Base-by-base conservation (phyloP, 2,113 vertebrate genomes). In the Chlamydotis undulata region DNA sequence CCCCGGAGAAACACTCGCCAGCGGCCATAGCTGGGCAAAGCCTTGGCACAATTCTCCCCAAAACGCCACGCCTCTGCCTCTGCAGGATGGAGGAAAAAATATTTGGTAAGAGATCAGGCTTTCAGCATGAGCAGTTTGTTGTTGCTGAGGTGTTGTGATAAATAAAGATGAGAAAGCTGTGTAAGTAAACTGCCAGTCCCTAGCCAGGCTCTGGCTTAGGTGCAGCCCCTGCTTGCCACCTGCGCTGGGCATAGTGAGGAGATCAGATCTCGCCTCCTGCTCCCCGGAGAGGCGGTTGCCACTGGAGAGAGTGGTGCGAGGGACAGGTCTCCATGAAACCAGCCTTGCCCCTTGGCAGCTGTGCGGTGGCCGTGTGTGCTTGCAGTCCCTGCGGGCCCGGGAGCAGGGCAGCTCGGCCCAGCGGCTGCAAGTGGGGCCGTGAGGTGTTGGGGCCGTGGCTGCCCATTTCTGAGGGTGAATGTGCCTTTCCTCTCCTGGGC, bases 221-320 rank as follows among this genome's bases (percentile, higher is more conserved):
- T 43, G 67, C 15, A 24, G 22, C 14, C n/a, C 22, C 52, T 1
- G 4, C 49, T 73, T 4, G 1, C 24, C 25, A 45, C 37, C 70
- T 3, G 0, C 1, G 3, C 31, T 1, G 5, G 39, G 31, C 1
- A 0, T n/a, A 59, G 50, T 1, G 35, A 50, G 11, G 63, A 45
- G 61, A 16, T 19, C 23, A 56, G 28, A 12, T 39, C 55, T 80
- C 28, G 7, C 18, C 45, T 57, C 37, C 43, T 25, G 22, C 9
- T 14, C 23, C 10, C 7, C 1, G 1, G 23, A 68, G 37, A 21
- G 25, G 33, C 0, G 1, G 28, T 70, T 1, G 4, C 59, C 39
- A 2, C 25, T 2, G 2, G 21, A 19, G 13, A 43, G 17, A 26
- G 24, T 63, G 26, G 10, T 80, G 29, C 0, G 1, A 45, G 24